Percentiles rank a stretch among this genome's conserved stretches.
These are phyloP conservation scores for Tretioscincus oriximinensis DNA, from an alignment of 2,113 vertebrate species.

Conservation along the genomic window DNA sequence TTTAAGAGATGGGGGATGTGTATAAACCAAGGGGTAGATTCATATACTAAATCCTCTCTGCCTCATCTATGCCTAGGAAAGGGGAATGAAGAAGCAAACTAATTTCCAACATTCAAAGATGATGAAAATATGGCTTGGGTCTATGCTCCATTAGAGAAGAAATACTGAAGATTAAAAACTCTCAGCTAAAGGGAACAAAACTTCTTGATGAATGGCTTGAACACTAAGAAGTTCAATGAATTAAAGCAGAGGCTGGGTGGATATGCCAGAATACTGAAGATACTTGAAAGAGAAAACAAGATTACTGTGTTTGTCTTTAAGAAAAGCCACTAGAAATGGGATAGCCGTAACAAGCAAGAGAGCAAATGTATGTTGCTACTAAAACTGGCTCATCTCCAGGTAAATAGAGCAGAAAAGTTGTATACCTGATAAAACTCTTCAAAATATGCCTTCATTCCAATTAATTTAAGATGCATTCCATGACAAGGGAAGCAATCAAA, in stretches of 20 bases:
- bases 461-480: neutral
- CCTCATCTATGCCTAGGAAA: neutral
- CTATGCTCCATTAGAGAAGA: neutral
- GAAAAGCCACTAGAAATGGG: neutral
- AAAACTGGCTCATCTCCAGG: neutral
- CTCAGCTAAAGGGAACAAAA: neutral
- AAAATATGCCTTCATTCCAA: neutral
- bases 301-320: neutral
- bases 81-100: neutral
- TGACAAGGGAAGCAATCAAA: neutral
- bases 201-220: neutral
- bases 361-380: neutral
- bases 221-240: neutral
- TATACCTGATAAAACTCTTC: neutral
- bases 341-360: neutral
- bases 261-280: constrained; percentile 1
- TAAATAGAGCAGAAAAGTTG: neutral
- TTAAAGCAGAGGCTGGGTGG: neutral
- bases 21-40: neutral
- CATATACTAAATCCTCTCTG: neutral
- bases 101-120: neutral
- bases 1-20: neutral
- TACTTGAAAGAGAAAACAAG: neutral
- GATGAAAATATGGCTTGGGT: neutral
- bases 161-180: neutral